phyloP scores from a whole-genome alignment of 2,113 vertebrate genomes.

The Neofelis nebulosa region DNA sequence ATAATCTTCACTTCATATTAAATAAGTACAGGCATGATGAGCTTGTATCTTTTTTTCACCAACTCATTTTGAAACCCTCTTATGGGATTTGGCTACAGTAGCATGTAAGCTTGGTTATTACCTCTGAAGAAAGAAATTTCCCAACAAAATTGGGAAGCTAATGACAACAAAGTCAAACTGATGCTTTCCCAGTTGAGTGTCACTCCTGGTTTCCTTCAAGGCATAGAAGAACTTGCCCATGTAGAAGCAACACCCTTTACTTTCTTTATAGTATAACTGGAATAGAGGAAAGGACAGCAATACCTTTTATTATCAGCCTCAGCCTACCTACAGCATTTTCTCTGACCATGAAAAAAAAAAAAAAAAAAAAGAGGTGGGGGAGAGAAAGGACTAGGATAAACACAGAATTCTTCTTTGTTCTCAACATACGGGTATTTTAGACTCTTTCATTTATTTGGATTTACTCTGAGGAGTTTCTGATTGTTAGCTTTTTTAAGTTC shows the following conservation, averaged over 20 bases:
- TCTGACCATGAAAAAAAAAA: background rate
- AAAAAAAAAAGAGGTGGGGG: background rate
- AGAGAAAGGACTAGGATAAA: slow-evolving; percentile 17
- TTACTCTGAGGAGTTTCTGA: slow-evolving; percentile 36
- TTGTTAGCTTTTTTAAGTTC: slow-evolving; percentile 18
- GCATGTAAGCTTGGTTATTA: slow-evolving; percentile 42
- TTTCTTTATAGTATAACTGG: background rate
- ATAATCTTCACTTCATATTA: slow-evolving; percentile 29
- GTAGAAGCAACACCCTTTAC: background rate
- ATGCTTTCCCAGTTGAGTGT: slow-evolving; percentile 4
- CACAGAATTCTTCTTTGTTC: background rate
- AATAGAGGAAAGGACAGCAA: background rate
- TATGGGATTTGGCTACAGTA: slow-evolving; percentile 19
- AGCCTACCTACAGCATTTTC: background rate
- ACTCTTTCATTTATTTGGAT: slow-evolving; percentile 19
- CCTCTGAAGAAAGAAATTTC: slow-evolving; percentile 45
- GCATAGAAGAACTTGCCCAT: background rate
- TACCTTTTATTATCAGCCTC: background rate
- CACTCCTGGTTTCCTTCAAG: slow-evolving; percentile 23
- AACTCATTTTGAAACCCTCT: slow-evolving; percentile 37
- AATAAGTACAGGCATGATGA: slow-evolving; percentile 18
- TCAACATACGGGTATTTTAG: background rate
- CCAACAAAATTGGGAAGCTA: slow-evolving; percentile 43
- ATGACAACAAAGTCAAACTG: slow-evolving; percentile 55
- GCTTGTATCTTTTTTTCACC: slow-evolving; percentile 25